These are phyloP conservation scores for Coryphaenoides rupestris DNA, from an alignment of 2,113 vertebrate genomes.

Conservation along the genomic window DNA sequence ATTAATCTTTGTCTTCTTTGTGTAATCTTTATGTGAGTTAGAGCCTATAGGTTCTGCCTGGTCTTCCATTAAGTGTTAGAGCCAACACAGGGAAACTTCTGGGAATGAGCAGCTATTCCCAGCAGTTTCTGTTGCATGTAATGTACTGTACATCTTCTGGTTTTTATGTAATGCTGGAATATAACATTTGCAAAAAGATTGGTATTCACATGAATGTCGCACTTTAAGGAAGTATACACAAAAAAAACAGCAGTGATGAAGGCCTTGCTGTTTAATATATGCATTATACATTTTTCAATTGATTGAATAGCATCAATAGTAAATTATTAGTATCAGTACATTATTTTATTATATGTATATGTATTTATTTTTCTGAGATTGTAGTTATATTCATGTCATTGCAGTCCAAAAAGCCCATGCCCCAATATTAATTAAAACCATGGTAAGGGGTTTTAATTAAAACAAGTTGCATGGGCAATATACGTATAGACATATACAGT, in stretches of 20 bases:
- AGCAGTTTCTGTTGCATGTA: constrained; percentile 50
- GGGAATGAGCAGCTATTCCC: constrained; percentile 58
- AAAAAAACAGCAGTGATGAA: neutral
- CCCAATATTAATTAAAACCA: constrained; percentile 9
- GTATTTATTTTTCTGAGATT: constrained; percentile 14
- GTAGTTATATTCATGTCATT: constrained; percentile 1
- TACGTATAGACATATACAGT: neutral
- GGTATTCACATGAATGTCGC: constrained; percentile 11
- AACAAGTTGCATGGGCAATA: constrained; percentile 7
- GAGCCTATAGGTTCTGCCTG: constrained; percentile 16
- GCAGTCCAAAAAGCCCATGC: neutral
- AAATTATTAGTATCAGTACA: constrained; percentile 23
- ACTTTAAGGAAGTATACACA: neutral
- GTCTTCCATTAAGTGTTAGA: constrained; percentile 30
- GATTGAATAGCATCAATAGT: constrained; percentile 11
- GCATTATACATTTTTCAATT: neutral
- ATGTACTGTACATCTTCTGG: constrained; percentile 33
- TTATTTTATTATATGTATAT: too few species aligned
- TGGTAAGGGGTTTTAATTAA: constrained; percentile 3
- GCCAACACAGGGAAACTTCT: constrained; percentile 48
- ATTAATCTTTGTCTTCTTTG: constrained; percentile 19
- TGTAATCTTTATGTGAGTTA: too few species aligned
- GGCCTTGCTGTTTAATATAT: neutral
- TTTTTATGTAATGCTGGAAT: constrained; percentile 21
- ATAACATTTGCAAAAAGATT: constrained; percentile 34